Conservation (phyloP, 2,797 vertebrate species). For the Oreonectes daqikongensis region DNA sequence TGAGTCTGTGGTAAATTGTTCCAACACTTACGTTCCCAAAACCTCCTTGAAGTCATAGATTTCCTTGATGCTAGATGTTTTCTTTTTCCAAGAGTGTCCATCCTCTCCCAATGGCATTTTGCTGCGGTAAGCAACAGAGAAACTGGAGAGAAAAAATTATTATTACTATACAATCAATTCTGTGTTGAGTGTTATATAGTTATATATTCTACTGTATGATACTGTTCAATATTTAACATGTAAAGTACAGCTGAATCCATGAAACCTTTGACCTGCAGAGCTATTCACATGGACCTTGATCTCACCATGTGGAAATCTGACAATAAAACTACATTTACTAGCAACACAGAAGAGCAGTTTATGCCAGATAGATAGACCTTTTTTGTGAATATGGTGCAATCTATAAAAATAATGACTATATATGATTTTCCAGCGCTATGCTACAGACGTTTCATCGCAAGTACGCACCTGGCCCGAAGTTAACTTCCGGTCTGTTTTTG, state of each 20-base stretch:
- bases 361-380: no score
- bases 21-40: slow-evolving; percentile 80
- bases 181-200: background rate
- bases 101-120: slow-evolving; percentile 83
- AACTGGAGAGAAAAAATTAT: slow-evolving; percentile 39
- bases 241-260: background rate
- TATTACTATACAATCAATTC: slow-evolving; percentile 8
- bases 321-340: background rate
- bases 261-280: background rate
- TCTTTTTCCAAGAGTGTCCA: slow-evolving; percentile 80
- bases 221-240: no score
- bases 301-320: slow-evolving; percentile 2
- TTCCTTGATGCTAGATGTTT: slow-evolving; percentile 79
- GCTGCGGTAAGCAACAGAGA: slow-evolving; percentile 70
- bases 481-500: no score
- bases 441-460: no score
- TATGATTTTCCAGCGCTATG: no score
- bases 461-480: no score
- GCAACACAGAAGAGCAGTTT: background rate
- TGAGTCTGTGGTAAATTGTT: background rate
- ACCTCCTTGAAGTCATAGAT: slow-evolving; percentile 82
- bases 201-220: background rate
- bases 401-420: no score
- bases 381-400: no score
- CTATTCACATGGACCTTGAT: background rate